These are phyloP conservation scores for Pyrrhura leucotis DNA, from an alignment of 2,797 vertebrate species.

Conservation along the genomic window DNA sequence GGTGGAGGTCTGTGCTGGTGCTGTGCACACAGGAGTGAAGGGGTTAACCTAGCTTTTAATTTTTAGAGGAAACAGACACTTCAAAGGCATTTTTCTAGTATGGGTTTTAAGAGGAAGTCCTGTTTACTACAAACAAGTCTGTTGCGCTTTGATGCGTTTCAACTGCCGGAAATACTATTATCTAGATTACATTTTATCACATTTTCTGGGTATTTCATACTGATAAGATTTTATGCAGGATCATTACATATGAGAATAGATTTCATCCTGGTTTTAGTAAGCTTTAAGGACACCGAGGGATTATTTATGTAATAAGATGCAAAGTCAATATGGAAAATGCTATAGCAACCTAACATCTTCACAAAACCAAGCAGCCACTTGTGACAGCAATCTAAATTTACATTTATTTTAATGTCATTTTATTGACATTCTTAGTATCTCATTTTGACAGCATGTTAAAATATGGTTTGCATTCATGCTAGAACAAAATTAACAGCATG, in stretches of 20 bases:
- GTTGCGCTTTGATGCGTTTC: conserved; percentile 8
- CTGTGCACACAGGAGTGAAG: not conserved
- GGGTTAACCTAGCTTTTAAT: not conserved
- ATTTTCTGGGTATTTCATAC: conserved; percentile 74
- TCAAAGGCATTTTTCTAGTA: conserved; percentile 16
- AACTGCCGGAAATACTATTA: conserved; percentile 54
- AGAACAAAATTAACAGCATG: conserved; percentile 77
- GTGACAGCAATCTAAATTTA: conserved; percentile 83
- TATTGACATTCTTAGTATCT: conserved; percentile 79
- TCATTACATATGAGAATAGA: conserved; percentile 78
- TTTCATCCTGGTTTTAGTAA: conserved; percentile 80
- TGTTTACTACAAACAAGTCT: conserved; percentile 2
- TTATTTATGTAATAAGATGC: conserved; percentile 85
- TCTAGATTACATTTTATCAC: conserved; percentile 74
- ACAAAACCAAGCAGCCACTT: conserved; percentile 81
- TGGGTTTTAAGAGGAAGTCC: not conserved
- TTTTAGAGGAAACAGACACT: not conserved
- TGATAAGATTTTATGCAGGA: conserved; percentile 76
- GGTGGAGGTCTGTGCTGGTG: not conserved
- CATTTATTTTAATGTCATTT: conserved; percentile 84
- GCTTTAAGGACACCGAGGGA: conserved; percentile 79
- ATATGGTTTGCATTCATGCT: conserved; percentile 74
- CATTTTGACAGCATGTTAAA: conserved; percentile 81
- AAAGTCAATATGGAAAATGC: conserved; percentile 84
- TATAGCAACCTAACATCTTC: conserved; percentile 83